phyloP scores from a whole-genome alignment of 1,140 invertebrate genomes.

The Chymomyza costata region DNA sequence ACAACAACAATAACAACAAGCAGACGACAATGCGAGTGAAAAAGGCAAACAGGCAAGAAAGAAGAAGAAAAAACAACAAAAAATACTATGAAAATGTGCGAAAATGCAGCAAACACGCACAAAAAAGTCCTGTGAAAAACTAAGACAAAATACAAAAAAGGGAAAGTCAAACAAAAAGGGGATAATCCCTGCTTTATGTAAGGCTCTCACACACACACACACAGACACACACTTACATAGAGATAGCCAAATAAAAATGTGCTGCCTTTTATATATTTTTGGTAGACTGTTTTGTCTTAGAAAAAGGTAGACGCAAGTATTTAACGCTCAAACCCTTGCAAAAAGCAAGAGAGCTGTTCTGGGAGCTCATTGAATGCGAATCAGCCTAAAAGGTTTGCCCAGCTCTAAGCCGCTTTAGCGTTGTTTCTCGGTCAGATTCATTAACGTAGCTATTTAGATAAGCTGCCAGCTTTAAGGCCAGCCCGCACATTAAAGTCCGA shows the following conservation, averaged over 20 bases:
- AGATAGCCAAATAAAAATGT: slow-evolving; percentile 57
- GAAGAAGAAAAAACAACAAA: slow-evolving; percentile 34
- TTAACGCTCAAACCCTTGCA: slow-evolving; percentile 60
- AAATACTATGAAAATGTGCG: slow-evolving; percentile 23
- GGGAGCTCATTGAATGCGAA: not conserved
- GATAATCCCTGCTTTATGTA: slow-evolving; percentile 56
- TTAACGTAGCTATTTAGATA: slow-evolving; percentile 72
- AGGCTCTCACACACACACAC: slow-evolving; percentile 21
- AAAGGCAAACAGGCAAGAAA: slow-evolving; percentile 22
- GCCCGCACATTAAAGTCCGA: slow-evolving; percentile 50
- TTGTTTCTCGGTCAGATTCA: slow-evolving; percentile 66
- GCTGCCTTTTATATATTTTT: slow-evolving; percentile 36
- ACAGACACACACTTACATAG: slow-evolving; percentile 10
- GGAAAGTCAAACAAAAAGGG: slow-evolving; percentile 61
- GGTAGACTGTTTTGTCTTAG: slow-evolving; percentile 44
- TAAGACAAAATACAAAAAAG: slow-evolving; percentile 20
- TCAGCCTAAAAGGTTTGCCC: slow-evolving; percentile 56
- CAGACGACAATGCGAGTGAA: slow-evolving; percentile 31
- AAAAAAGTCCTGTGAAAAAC: slow-evolving; percentile 31
- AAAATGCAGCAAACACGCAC: not conserved
- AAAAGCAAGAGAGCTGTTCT: no score
- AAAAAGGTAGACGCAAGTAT: slow-evolving; percentile 52
- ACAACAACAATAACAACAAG: slow-evolving; percentile 4
- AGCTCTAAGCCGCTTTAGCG: slow-evolving; percentile 51
- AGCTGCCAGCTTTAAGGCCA: slow-evolving; percentile 42